phyloP scores from a whole-genome alignment of 2,797 vertebrate genomes.

The Alca torda region DNA sequence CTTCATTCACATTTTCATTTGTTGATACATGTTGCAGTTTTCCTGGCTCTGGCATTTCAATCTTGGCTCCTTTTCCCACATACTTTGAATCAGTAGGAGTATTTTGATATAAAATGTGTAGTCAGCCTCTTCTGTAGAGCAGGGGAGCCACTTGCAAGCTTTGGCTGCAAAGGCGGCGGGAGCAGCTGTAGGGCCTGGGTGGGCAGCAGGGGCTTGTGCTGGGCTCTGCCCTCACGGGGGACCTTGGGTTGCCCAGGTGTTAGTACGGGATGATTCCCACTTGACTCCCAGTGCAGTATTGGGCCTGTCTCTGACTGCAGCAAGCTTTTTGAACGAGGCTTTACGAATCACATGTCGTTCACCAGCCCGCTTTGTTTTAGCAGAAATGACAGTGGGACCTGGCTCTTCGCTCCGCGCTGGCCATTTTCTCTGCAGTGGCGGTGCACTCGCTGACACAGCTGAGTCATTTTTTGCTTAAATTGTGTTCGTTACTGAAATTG shows the following conservation, averaged over 20 bases:
- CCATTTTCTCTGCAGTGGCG: neutral
- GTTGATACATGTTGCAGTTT: neutral
- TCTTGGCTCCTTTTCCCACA: neutral
- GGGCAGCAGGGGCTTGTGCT: neutral
- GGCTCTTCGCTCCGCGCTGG: rapidly evolving
- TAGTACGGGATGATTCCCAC: neutral
- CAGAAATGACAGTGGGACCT: rapidly evolving
- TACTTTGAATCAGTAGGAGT: neutral
- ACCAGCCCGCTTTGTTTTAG: neutral
- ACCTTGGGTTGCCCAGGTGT: neutral
- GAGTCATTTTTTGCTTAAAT: slow-evolving; percentile 25
- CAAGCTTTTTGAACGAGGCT: neutral
- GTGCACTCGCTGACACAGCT: neutral
- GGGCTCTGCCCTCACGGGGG: neutral
- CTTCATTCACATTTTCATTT: slow-evolving; percentile 37
- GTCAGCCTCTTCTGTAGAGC: neutral
- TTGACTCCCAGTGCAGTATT: rapidly evolving
- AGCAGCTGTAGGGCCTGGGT: neutral
- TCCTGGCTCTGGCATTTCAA: neutral
- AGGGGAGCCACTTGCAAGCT: neutral
- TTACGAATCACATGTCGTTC: rapidly evolving
- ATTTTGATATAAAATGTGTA: neutral
- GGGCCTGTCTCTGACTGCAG: neutral
- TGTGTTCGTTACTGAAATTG: neutral
- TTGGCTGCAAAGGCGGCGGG: rapidly evolving